Percentiles rank a stretch among this genome's conserved stretches.
These are phyloP conservation scores for Lasioglossum malachurum DNA, from an alignment of 2,888 invertebrate species.

Conservation along the genomic window DNA sequence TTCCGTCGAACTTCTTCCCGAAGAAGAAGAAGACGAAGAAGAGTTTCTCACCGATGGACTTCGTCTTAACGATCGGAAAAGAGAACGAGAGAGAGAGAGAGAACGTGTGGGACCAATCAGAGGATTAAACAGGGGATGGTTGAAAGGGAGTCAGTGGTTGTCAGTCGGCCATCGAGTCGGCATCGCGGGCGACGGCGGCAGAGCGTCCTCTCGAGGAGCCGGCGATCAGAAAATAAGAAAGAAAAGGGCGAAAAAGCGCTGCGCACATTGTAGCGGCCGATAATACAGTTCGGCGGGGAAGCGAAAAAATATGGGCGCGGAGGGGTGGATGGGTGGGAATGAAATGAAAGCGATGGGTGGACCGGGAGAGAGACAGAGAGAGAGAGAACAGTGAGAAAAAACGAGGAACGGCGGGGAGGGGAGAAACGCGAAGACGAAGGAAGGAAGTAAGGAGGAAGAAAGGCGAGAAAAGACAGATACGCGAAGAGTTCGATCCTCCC, in stretches of 20 bases:
- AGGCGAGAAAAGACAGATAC: slow-evolving; percentile 53
- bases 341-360: slow-evolving; percentile 23
- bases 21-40: not conserved
- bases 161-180: slow-evolving; percentile 57
- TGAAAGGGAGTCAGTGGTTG: slow-evolving; percentile 43
- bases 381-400: not conserved
- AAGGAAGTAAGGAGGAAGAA: slow-evolving; percentile 32
- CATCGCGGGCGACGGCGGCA: too few species aligned
- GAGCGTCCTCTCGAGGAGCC: slow-evolving; percentile 1
- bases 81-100: not conserved
- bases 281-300: slow-evolving; percentile 1
- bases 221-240: not conserved
- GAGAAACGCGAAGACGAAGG: slow-evolving; percentile 30
- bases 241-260: slow-evolving; percentile 1
- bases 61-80: slow-evolving; percentile 43
- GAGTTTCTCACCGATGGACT: slow-evolving; percentile 10
- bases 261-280: slow-evolving; percentile 12
- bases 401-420: not conserved
- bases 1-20: slow-evolving; percentile 18
- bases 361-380: not conserved
- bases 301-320: not conserved
- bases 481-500: slow-evolving; percentile 60
- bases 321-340: not conserved
- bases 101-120: slow-evolving; percentile 15
- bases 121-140: not conserved